Base-by-base conservation (phyloP, 1,140 invertebrate species). In the Macrocentrus cingulum region DNA sequence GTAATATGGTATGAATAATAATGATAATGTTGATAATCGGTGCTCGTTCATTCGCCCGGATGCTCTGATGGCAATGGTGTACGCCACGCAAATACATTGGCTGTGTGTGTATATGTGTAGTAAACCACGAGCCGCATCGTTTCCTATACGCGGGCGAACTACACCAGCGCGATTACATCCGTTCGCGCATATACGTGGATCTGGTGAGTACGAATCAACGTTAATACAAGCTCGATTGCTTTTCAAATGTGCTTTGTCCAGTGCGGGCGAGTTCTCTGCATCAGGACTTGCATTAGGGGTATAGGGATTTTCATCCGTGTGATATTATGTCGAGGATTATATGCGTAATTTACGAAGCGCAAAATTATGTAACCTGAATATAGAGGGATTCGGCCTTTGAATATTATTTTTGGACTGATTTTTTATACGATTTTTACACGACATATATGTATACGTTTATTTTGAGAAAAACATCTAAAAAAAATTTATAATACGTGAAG, bases 21-120 rank as follows among this genome's bases (percentile, higher is more conserved):
- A 46, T 46, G 44, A 46, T 46, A 46, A 46, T 46, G 44, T 46
- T 46, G 44, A 46, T 46, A 46, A 46, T 46, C 44, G 44, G 44
- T 46, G 44, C 44, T 46, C 44, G 44, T 46, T 46, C 44, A 46
- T 23, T 46, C 44, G 44, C 44, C 44, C 44, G 44, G 44, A 46
- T 46, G 44, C 44, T 46, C 22, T 46, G 22, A 11, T 46, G 22
- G 25, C 25, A 29, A 29, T 9, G 25, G 9, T 29, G 25, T 9
- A 4, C 25, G 25, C 9, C 25, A 46, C 44, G 22, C n/a, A 19
- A 19, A 44, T 44, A 44, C 42, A 44, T 44, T 44, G 15, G 18
- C 18, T 44, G 4, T 41, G 18, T 44, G 8, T 44, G 13, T 46
- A 1, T 22, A n/a, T 46, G 20, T 25, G n/a, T 25, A 23, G 22